Evolutionary conservation across 2,888 invertebrate genomes (phyloP), one percentile per base, ranked within the genome.

Genomic region (Glaucopsyche alexis): DNA sequence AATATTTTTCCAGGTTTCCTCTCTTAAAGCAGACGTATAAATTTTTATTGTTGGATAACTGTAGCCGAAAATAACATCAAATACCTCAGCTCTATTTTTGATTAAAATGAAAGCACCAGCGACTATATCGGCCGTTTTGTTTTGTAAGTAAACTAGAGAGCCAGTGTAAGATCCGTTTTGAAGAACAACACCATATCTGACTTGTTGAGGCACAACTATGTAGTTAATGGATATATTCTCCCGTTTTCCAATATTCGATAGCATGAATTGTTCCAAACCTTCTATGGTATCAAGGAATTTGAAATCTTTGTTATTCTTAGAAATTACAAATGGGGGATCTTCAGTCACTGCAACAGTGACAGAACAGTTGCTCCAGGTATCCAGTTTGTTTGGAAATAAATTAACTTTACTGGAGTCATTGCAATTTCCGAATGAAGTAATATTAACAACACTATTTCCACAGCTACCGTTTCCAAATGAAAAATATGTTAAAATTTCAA

Each of bases 41-140:
- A 89, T 71, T 71, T 81, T 76, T 9, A 80, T 81, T 11, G 78
- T 74, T 13, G 79, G 83, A 65, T 82, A 87, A 74, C 81, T 83
- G 71, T 84, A 83, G 3, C 87, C 87, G 81, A 82, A 84, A 47
- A 88, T 76, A 64, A 78, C 86, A 74, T 88, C 87, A 52, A 85
- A 87, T 55, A 83, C 71, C 60, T 83, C 77, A 3, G 82, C 81
- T 75, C 86, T 80, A 74, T 87, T 87, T 73, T 80, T 76, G 45
- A 84, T 85, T 16, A 89, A 76, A 47, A 82, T 72, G 11, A 81
- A 85, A 1, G 85, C 86, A 42, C 87, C 88, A 14, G 81, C 80
- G 6, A 81, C 84, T 29, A 87, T 77, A 71, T 85, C 86, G 7
- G 82, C 83, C 74, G 80, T 77, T 69, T 79, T 77, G 13, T 73